Percentiles rank a stretch among this genome's conserved stretches.
phyloP scores from a whole-genome alignment of 2,113 vertebrate species.

The Alaudala cheleensis region DNA sequence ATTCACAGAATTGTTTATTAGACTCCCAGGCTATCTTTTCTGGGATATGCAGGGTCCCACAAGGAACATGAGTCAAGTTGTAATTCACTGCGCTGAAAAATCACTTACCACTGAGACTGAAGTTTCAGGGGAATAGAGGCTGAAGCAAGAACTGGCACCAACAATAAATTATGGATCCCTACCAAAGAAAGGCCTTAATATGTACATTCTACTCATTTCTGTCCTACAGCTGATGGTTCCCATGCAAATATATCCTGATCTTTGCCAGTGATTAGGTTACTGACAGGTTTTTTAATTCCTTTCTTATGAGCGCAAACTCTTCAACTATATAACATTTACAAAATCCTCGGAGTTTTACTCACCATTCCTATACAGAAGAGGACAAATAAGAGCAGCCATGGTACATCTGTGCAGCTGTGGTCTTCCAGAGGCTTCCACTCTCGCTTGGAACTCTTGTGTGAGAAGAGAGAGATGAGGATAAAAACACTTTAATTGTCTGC shows the following conservation, averaged over 20 bases:
- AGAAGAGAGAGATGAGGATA: constrained; percentile 31
- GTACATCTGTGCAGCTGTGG: constrained; percentile 95
- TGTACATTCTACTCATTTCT: background rate
- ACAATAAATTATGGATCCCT: background rate
- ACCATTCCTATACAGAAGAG: constrained; percentile 97
- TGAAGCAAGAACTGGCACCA: background rate
- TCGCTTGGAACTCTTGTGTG: constrained; percentile 89
- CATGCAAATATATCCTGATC: background rate
- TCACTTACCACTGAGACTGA: background rate
- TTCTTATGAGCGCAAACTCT: background rate
- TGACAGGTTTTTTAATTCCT: background rate
- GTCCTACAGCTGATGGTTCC: background rate
- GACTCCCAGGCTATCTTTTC: background rate
- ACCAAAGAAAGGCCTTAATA: background rate
- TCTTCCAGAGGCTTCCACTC: constrained; percentile 98
- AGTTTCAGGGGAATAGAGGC: background rate
- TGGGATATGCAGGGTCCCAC: background rate
- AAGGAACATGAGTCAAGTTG: background rate
- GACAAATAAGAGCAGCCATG: constrained; percentile 93
- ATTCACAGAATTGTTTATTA: background rate
- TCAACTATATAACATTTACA: background rate
- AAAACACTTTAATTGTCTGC: background rate
- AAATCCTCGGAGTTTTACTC: constrained; percentile 60
- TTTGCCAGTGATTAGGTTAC: background rate
- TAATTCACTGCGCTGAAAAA: background rate